A percentile compares a stretch with the other conserved stretches of the same genome.
Evolutionary conservation across 2,888 invertebrate genomes (phyloP).

Genomic region (Diogma glabrata): DNA sequence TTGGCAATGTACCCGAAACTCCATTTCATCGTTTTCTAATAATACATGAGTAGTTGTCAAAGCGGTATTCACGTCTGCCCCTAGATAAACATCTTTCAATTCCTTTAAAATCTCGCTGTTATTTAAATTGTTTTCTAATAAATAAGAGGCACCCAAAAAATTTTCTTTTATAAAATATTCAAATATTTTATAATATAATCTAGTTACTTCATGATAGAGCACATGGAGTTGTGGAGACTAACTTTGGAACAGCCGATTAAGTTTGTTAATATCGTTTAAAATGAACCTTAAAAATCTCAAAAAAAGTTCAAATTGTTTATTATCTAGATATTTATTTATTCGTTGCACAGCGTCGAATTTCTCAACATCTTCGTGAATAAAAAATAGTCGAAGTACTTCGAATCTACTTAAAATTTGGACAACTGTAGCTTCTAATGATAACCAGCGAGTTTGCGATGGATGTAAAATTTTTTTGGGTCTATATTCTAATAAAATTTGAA

Average conservation of each 20-base stretch:
- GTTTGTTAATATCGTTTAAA: slow-evolving; percentile 10
- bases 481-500: slow-evolving; percentile 23
- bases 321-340: slow-evolving; percentile 3
- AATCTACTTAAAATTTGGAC: background rate
- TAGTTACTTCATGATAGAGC: background rate
- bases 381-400: background rate
- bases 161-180: too few relatives aligned
- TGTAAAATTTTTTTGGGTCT: slow-evolving; percentile 22
- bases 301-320: slow-evolving; percentile 13
- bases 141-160: slow-evolving; percentile 1
- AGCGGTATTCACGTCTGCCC: slow-evolving; percentile 3
- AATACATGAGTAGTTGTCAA: background rate
- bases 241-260: slow-evolving; percentile 13
- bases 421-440: slow-evolving; percentile 8
- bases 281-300: slow-evolving; percentile 14
- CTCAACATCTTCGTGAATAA: background rate
- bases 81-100: slow-evolving; percentile 11
- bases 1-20: slow-evolving; percentile 12
- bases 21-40: slow-evolving; percentile 5
- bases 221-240: slow-evolving; percentile 14
- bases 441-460: slow-evolving; percentile 8
- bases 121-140: slow-evolving; percentile 10
- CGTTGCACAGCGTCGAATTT: background rate
- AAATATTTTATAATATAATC: background rate
- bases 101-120: slow-evolving; percentile 7